These are phyloP conservation scores for Dasyornis broadbenti DNA, from an alignment of 2,113 vertebrate genomes.

Conservation along the genomic window DNA sequence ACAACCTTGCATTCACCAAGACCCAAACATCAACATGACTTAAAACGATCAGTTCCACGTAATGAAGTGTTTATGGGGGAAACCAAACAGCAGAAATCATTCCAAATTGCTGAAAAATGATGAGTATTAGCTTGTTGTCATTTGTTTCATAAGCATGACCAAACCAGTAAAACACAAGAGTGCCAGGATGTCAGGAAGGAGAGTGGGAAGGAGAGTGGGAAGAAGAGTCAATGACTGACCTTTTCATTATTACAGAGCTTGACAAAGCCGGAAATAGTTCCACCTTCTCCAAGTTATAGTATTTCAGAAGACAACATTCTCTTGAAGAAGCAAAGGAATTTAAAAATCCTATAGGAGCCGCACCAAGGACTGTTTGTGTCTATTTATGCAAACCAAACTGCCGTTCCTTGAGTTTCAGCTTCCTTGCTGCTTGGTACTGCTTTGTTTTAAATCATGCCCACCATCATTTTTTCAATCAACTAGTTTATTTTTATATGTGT, in stretches of 20 bases:
- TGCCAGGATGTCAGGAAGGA: neutral
- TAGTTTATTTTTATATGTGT: neutral
- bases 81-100: neutral
- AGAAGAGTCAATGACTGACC: neutral
- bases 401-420: neutral
- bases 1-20: neutral
- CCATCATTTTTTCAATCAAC: neutral
- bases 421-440: neutral
- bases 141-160: neutral
- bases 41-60: neutral
- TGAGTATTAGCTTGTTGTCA: neutral
- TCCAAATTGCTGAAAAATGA: neutral
- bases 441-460: neutral
- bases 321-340: neutral
- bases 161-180: neutral
- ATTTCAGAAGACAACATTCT: neutral
- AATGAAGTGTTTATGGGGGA: neutral
- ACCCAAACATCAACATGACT: neutral
- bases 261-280: neutral
- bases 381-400: neutral
- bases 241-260: neutral
- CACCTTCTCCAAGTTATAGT: neutral
- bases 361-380: neutral
- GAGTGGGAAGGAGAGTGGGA: neutral
- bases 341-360: neutral